Evolutionary conservation across 2,797 vertebrate genomes (phyloP), one percentile per base, ranked within the genome.

Genomic region (Hylomyscus alleni): DNA sequence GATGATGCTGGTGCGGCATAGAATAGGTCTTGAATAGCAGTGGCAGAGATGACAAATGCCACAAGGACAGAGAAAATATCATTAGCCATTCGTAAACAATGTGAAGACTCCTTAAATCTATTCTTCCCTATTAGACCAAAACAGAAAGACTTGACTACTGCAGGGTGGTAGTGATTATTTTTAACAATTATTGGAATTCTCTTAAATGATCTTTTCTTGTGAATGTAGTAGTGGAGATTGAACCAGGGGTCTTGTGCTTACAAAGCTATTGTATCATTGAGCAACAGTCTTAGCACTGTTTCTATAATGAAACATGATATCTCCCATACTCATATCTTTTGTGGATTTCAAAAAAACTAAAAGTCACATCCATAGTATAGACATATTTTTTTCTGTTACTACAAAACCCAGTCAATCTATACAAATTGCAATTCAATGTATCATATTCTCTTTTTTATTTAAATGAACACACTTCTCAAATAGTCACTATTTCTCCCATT

Each of bases 21-120:
- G 26, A 83, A 44, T 29, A 76, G 26, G 75, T 87, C 22, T 93
- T 72, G 80, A 95, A 80, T 1, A 60, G 69, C n/a, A 78, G 80
- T 95, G 29, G 13, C 37, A 84, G 29, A 92, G 40, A 87, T 86
- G 26, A 78, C 9, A 24, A 94, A 76, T 80, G 19, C 13, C 4
- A 37, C 84, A 95, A 94, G 60, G 77, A 88, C 72, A 82, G 86
- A 29, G n/a, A 89, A 90, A 95, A 94, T 34, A 80, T 89, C 12
- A 87, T 29, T 88, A 75, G 56, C 40, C 31, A 89, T 62, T 89
- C 67, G 93, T 78, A 86, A 89, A 78, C 47, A 62, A 83, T 20
- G 60, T n/a, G 56, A 93, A 29, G 13, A 44, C 19, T 95, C 62
- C 62, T 91, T 56, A 56, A 89, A 69, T 60, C 40, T 83, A 72